Conservation (phyloP, 2,888 invertebrate species). For the Orgyia antiqua region DNA sequence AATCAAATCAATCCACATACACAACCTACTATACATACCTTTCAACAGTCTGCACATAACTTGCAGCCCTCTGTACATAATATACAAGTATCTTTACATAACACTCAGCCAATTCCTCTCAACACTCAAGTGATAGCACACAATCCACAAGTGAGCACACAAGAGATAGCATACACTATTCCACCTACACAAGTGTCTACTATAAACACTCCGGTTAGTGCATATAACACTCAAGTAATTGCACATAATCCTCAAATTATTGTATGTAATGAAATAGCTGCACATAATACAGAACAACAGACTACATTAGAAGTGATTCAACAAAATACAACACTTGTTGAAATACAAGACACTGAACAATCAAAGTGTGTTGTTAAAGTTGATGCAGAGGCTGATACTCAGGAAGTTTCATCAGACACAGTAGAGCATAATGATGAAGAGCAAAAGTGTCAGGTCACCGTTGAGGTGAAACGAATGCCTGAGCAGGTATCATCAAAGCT, state of each 20-base stretch:
- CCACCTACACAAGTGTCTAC: background rate
- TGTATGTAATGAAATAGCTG: background rate
- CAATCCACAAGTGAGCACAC: too few relatives aligned
- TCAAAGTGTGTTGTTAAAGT: background rate
- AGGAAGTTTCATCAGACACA: background rate
- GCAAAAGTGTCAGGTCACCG: background rate
- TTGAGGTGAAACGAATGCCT: background rate
- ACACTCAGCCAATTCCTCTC: background rate
- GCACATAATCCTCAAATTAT: slow-evolving; percentile 9
- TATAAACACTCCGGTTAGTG: background rate
- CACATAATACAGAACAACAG: background rate
- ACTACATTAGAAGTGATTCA: too few relatives aligned
- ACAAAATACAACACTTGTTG: too few relatives aligned
- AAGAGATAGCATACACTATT: too few relatives aligned
- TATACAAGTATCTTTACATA: background rate
- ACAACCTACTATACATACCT: background rate
- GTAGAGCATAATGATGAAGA: background rate
- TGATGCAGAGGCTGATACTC: background rate
- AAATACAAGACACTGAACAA: too few relatives aligned
- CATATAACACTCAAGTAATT: background rate
- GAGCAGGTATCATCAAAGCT: background rate
- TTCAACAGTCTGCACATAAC: background rate
- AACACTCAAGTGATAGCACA: background rate
- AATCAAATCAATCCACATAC: background rate
- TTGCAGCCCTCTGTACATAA: background rate